Percentiles rank a stretch among this genome's conserved stretches.
Evolutionary conservation across 2,888 invertebrate genomes (phyloP).

Genomic region (Omphaloscelis lunosa): DNA sequence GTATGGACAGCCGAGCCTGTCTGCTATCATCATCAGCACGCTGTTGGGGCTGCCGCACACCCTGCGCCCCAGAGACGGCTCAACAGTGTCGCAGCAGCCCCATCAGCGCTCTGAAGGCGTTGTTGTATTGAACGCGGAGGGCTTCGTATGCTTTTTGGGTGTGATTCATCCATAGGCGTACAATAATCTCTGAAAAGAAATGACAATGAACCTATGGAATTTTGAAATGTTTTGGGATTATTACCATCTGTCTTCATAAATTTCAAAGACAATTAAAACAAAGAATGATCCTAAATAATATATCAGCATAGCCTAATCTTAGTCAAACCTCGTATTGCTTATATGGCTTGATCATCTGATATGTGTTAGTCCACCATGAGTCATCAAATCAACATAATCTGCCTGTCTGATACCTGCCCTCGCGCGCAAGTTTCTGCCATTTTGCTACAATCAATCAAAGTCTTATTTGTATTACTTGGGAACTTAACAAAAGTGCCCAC

Average conservation of each 20-base stretch:
- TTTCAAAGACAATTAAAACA: not conserved
- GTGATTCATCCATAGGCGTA: no score
- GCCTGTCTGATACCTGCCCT: not conserved
- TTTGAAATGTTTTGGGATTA: not conserved
- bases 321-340: not conserved
- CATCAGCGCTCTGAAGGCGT: no score
- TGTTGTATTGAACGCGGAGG: no score
- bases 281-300: not conserved
- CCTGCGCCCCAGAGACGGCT: no score
- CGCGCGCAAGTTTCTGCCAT: not conserved
- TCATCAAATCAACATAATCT: not conserved
- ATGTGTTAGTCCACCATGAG: not conserved
- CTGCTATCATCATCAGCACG: no score
- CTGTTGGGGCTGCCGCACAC: no score
- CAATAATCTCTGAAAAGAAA: not conserved
- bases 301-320: not conserved
- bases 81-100: no score
- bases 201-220: not conserved
- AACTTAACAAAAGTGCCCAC: constrained; percentile 43
- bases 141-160: no score
- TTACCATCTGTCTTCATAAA: not conserved
- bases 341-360: not conserved
- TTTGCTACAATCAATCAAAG: constrained; percentile 45
- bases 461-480: constrained; percentile 39
- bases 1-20: no score